Conservation (phyloP, 2,888 invertebrate species). For the Rhorus exstirpatorius region DNA sequence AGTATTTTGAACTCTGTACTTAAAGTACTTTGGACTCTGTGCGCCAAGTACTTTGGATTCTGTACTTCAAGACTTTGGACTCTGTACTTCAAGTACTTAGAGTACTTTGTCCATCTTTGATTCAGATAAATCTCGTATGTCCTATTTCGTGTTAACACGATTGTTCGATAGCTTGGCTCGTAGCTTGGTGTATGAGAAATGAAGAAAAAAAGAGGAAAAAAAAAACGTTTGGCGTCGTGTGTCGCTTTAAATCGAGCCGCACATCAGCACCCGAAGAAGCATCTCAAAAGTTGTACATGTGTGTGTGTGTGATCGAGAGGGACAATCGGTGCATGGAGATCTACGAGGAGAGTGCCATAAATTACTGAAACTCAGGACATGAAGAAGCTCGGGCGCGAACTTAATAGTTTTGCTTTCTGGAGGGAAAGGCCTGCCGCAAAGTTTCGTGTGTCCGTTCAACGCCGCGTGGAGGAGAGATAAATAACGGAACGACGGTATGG, state of each 20-base stretch:
- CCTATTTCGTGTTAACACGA: constrained; percentile 41
- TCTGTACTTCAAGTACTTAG: no score
- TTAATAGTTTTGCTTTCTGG: constrained; percentile 50
- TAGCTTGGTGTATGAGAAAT: constrained; percentile 15
- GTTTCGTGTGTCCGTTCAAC: constrained; percentile 22
- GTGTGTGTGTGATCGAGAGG: constrained; percentile 3
- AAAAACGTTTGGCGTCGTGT: constrained; percentile 43
- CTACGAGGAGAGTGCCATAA: constrained; percentile 43
- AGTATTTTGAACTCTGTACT: no score
- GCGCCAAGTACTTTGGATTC: no score
- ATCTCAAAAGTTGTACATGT: neutral
- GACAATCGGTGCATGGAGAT: constrained; percentile 43
- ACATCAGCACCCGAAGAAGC: constrained; percentile 8
- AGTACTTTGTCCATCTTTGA: no score
- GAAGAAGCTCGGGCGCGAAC: constrained; percentile 58
- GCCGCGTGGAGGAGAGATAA: constrained; percentile 39
- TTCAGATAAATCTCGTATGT: constrained; percentile 43
- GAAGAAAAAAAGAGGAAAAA: neutral
- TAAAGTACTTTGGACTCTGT: no score
- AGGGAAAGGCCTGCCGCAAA: constrained; percentile 27
- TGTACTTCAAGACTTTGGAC: no score
- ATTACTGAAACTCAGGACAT: constrained; percentile 30
- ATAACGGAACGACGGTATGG: constrained; percentile 40
- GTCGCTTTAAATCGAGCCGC: constrained; percentile 50
- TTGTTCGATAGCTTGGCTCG: constrained; percentile 4